A percentile compares a stretch with the other conserved stretches of the same genome.
Conservation (phyloP, 2,888 invertebrate genomes). For the Dynastes hyllus region DNA sequence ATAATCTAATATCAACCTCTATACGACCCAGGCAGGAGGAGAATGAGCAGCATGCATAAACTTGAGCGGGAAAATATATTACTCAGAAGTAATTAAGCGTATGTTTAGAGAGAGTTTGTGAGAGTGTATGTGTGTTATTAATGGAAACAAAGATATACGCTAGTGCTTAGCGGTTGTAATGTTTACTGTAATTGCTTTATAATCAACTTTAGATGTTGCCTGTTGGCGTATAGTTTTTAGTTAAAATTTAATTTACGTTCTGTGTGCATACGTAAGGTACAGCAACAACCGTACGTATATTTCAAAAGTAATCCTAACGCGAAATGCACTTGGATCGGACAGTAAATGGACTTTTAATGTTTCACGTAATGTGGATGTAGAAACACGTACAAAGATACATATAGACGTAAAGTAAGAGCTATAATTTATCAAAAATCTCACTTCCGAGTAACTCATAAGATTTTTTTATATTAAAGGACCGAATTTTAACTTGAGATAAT, state of each 20-base stretch:
- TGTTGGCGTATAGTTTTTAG: conserved; percentile 38
- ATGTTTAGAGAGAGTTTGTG: conserved; percentile 15
- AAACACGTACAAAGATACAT: background rate
- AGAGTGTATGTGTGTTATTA: conserved; percentile 34
- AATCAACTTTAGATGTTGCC: conserved; percentile 46
- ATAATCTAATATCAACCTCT: conserved; percentile 44
- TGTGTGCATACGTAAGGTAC: background rate
- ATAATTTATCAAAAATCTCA: conserved; percentile 1
- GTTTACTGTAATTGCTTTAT: conserved; percentile 44
- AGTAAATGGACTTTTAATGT: conserved; percentile 42
- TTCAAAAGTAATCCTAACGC: conserved; percentile 25
- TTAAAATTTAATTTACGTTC: conserved; percentile 42
- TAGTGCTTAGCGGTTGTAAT: conserved; percentile 41
- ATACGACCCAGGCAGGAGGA: conserved; percentile 21
- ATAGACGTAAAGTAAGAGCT: background rate
- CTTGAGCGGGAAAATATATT: conserved; percentile 41
- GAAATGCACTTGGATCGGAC: conserved; percentile 19
- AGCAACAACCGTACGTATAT: background rate
- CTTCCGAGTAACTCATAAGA: background rate
- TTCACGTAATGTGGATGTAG: conserved; percentile 2
- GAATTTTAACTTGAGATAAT: too few relatives aligned
- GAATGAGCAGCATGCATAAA: conserved; percentile 33
- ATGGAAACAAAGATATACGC: conserved; percentile 45
- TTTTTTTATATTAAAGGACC: too few relatives aligned
- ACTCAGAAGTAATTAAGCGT: conserved; percentile 47